Percentiles rank a stretch among this genome's conserved stretches.
phyloP scores from a whole-genome alignment of 2,113 vertebrate species.

The Psephotus haematonotus region DNA sequence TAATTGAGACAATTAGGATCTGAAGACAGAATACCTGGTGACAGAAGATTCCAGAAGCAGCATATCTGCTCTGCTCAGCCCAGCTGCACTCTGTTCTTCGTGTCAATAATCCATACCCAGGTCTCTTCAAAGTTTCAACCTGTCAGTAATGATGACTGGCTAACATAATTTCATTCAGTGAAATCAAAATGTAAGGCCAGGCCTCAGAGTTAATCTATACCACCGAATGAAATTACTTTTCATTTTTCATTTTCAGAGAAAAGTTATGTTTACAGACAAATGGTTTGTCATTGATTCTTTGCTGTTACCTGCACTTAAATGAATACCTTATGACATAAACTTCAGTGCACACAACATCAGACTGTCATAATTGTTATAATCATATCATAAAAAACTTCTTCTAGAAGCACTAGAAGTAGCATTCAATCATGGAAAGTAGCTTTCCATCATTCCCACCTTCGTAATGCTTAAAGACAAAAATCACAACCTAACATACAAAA shows the following conservation, averaged over 20 bases:
- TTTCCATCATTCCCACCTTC: background rate
- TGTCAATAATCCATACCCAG: background rate
- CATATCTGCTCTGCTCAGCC: background rate
- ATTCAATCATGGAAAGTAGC: background rate
- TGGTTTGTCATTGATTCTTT: background rate
- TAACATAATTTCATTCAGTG: background rate
- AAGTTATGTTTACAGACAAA: background rate
- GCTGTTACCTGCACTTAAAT: background rate
- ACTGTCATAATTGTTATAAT: background rate
- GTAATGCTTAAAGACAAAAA: background rate
- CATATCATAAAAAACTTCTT: background rate
- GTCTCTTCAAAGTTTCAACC: background rate
- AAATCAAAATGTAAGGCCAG: background rate
- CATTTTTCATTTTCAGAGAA: background rate
- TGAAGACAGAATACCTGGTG: background rate
- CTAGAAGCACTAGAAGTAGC: background rate
- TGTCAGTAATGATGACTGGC: background rate
- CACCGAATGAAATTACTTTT: background rate
- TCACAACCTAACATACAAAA: background rate
- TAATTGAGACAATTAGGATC: background rate
- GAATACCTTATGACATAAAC: background rate
- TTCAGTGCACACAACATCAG: background rate
- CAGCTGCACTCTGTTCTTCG: background rate
- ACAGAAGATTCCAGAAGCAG: background rate
- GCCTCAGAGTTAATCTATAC: background rate